phyloP scores from a whole-genome alignment of 2,888 invertebrate genomes.

The Pomacea canaliculata region DNA sequence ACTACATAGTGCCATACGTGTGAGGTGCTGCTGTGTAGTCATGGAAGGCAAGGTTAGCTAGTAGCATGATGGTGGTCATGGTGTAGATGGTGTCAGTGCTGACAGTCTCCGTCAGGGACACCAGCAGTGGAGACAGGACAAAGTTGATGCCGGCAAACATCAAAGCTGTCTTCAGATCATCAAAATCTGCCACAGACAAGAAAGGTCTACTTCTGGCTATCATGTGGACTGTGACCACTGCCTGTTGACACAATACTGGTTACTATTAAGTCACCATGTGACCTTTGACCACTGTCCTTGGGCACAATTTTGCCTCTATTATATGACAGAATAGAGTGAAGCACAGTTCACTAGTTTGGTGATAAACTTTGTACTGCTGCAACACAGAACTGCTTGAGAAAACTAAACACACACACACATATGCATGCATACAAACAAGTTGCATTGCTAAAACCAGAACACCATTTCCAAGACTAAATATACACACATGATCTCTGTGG shows the following conservation, averaged over 20 bases:
- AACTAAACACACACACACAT: no score
- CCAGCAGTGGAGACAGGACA: constrained; percentile 89
- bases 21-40: constrained; percentile 91
- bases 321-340: no score
- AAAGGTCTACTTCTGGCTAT: neutral
- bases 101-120: constrained; percentile 95
- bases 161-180: constrained; percentile 81
- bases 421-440: no score
- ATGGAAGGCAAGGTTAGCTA: constrained; percentile 89
- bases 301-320: no score
- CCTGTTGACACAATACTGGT: no score
- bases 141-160: constrained; percentile 89
- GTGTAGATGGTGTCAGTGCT: constrained; percentile 98
- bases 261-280: no score
- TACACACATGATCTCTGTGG: constrained; percentile 40
- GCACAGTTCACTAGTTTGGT: no score
- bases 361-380: no score
- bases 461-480: neutral
- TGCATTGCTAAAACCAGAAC: no score
- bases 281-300: no score
- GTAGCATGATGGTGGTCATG: constrained; percentile 88
- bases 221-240: neutral
- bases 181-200: constrained; percentile 30
- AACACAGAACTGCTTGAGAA: no score
- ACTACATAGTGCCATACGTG: constrained; percentile 50